phyloP scores from a whole-genome alignment of 2,888 invertebrate genomes.

The Chromoteleia sp. region DNA sequence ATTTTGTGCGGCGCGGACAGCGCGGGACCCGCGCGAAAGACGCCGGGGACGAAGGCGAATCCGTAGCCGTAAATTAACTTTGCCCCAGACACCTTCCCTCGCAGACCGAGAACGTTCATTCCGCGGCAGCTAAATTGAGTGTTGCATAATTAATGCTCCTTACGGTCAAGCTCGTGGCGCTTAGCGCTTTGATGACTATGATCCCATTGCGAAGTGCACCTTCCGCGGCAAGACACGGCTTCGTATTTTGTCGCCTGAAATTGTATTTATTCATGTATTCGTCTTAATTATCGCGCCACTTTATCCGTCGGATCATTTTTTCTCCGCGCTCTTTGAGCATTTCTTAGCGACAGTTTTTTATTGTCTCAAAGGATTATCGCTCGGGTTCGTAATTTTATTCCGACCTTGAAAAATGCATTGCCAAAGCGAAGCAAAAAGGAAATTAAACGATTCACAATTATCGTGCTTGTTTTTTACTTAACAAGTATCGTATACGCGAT shows the following conservation, averaged over 20 bases:
- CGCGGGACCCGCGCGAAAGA: constrained; percentile 27
- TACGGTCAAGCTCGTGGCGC: constrained; percentile 71
- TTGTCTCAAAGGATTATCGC: constrained; percentile 25
- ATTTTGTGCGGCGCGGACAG: neutral
- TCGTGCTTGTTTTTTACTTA: too few species aligned
- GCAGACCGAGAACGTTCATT: constrained; percentile 71
- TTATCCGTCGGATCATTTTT: constrained; percentile 16
- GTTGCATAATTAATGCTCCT: constrained; percentile 80
- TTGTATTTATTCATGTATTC: constrained; percentile 57
- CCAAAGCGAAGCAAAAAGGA: neutral
- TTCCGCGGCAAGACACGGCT: constrained; percentile 25
- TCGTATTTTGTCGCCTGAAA: constrained; percentile 38
- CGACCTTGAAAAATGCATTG: constrained; percentile 27
- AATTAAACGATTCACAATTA: neutral
- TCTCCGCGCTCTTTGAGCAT: constrained; percentile 11
- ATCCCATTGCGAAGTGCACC: constrained; percentile 39
- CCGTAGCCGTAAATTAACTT: constrained; percentile 58
- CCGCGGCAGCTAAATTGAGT: constrained; percentile 78
- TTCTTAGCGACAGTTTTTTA: constrained; percentile 8
- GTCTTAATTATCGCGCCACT: constrained; percentile 46
- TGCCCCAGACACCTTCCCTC: constrained; percentile 48
- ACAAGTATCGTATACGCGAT: neutral
- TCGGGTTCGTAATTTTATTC: neutral
- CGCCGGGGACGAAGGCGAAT: constrained; percentile 42
- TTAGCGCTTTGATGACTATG: constrained; percentile 51